Evolutionary conservation across 2,797 vertebrate species (phyloP), one percentile per base, ranked within the genome.

Genomic region (Ctenosaura bakeri): DNA sequence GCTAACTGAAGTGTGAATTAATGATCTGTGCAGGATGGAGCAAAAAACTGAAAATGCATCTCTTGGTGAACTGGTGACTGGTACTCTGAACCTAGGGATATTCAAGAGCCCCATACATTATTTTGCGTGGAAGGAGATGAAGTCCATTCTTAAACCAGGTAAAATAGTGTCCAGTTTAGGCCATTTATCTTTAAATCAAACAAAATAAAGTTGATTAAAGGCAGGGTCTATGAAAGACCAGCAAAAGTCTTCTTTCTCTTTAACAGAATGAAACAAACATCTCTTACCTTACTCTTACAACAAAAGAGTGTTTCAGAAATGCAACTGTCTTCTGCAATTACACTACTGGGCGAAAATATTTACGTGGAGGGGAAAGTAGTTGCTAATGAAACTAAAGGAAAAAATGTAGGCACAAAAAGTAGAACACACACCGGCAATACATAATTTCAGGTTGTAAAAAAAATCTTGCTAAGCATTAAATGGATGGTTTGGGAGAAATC

Each of bases 81-180:
- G 54, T 62, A 90, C 89, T 46, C 86, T 96, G 89, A 95, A 64
- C 76, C 26, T 6, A 4, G 96, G 95, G 24, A 83, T 87, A 2
- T 96, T 93, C 93, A 83, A 54, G 80, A 94, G 96, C 82, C 95
- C 83, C 3, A 84, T 95, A 6, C 95, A 95, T 90, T 95, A 96
- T 46, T 86, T 2, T 0, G 56, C 59, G 9, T 94, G 93, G 96
- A 95, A 83, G 85, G 93, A 95, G 92, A 95, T 87, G 71, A 89
- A 93, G 83, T 76, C 91, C 0, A 16, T 81, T 59, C 85, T 97
- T 13, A 80, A 52, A 50, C 96, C 96, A 86, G 95, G 95, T 95
- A 93, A 87, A 38, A 50, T 38, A 52, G 20, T 0, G 2, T n/a
- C 42, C 46, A 32, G 26, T 24, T n/a, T 85, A 35, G 46, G 6